Evolutionary conservation across 2,113 vertebrate genomes (phyloP), one percentile per base, ranked within the genome.

Genomic region (Corythornis cristatus): DNA sequence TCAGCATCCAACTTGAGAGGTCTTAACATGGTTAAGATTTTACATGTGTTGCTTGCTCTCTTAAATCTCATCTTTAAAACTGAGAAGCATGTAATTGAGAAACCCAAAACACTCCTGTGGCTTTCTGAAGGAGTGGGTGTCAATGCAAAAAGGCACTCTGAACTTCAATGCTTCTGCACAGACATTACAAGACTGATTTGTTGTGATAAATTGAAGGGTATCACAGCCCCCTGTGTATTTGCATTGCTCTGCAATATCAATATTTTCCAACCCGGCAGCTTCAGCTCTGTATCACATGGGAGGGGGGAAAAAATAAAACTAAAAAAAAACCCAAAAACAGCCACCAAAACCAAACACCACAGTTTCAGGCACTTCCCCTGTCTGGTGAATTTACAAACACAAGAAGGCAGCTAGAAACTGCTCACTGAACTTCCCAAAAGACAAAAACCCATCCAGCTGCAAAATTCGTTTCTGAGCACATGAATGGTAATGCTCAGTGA

Each of bases 231-330:
- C 67, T 70, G 10, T 7, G 6, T 42, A 89, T 66, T 85, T 56
- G 66, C 71, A 66, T 3, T 54, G 62, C 45, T 62, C 29, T 50
- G 71, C 28, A 85, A 28, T 62, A 91, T 3, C 3, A 0, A 76
- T 56, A 50, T 79, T 76, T 93, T 82, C 62, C 70, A 87, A 57
- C 11, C 25, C 58, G 83, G 88, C 29, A 76, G 50, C 14, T 87
- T 93, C 62, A 82, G 58, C 84, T 35, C 35, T 53, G 11, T 22
- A 85, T 35, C 45, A 61, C 8, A 15, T 3, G 3, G 23, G 29
- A 33, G 6, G 6, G 12, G 12, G 3, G 1, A 0, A 2, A 16
- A 16, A 51, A 35, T 8, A 10, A 8, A 8, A 18, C 37, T 37
- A 29, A 19, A 28, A 4, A 21, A 45, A 21, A n/a, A 46, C 9